Evolutionary conservation across 2,888 invertebrate genomes (phyloP).

Genomic region (Tryphoninae sp.): DNA sequence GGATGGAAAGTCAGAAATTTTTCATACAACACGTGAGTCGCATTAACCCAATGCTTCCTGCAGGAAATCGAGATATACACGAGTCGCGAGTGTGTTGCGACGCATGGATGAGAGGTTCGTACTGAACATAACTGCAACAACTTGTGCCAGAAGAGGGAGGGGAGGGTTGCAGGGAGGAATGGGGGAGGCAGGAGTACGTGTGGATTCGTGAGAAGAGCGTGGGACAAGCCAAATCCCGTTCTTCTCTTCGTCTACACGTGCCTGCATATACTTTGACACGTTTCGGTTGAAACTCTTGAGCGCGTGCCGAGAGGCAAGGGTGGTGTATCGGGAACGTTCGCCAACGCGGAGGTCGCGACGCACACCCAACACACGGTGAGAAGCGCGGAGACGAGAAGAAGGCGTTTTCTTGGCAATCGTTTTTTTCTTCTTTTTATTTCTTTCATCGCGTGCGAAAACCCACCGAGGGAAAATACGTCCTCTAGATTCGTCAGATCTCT

Average conservation of each 20-base stretch:
- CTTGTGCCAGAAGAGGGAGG: constrained; percentile 1
- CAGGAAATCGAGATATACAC: background rate
- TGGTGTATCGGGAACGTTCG: constrained; percentile 26
- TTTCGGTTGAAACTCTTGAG: constrained; percentile 37
- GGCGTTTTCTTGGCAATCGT: constrained; percentile 44
- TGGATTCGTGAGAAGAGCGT: constrained; percentile 22
- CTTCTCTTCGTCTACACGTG: constrained; percentile 24
- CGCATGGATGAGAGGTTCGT: background rate
- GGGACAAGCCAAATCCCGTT: constrained; percentile 31
- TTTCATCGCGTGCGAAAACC: constrained; percentile 72
- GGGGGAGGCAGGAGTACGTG: constrained; percentile 41
- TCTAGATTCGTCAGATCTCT: constrained; percentile 73
- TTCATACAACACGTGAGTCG: background rate
- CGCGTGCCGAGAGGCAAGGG: constrained; percentile 51
- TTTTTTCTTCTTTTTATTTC: constrained; percentile 4
- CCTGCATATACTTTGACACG: constrained; percentile 45
- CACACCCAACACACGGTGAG: background rate
- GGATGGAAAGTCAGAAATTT: background rate
- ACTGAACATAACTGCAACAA: constrained; percentile 40
- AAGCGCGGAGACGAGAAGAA: constrained; percentile 17
- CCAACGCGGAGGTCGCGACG: constrained; percentile 34
- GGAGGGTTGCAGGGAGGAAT: background rate
- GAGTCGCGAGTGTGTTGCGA: background rate
- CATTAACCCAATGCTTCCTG: constrained; percentile 1
- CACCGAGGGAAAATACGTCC: constrained; percentile 55